phyloP scores from a whole-genome alignment of 1,140 invertebrate species.

The Drosophila sproati region DNA sequence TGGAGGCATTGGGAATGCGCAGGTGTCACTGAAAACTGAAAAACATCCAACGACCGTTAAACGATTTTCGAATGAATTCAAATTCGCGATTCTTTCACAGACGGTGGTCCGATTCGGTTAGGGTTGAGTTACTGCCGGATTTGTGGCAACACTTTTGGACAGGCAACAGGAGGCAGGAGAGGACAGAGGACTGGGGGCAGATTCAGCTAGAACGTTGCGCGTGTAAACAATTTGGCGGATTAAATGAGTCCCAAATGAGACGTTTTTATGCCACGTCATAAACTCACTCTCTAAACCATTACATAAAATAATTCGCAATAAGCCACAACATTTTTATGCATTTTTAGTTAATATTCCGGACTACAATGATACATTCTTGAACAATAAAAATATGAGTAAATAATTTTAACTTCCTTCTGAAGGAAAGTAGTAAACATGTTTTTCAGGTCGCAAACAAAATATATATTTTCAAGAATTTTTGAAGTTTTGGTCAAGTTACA shows the following conservation, averaged over 20 bases:
- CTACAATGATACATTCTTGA: too few relatives aligned
- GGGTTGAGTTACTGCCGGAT: not conserved
- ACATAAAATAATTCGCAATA: conserved; percentile 19
- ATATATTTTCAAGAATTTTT: not conserved
- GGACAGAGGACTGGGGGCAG: not conserved
- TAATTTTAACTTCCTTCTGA: too few relatives aligned
- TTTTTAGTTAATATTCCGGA: not conserved
- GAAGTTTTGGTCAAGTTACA: not conserved
- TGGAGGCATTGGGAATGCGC: conserved; percentile 60
- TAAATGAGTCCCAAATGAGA: conserved; percentile 81
- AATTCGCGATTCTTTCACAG: conserved; percentile 70
- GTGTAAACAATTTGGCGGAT: conserved; percentile 78
- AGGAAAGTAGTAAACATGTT: too few relatives aligned
- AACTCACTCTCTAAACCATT: conserved; percentile 52
- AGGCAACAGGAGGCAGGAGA: not conserved
- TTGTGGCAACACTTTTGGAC: not conserved
- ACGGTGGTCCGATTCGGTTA: conserved; percentile 20
- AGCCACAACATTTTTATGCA: conserved; percentile 5
- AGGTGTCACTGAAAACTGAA: conserved; percentile 58
- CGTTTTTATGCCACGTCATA: conserved; percentile 75
- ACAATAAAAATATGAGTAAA: too few relatives aligned
- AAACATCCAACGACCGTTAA: conserved; percentile 68
- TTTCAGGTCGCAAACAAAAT: too few relatives aligned
- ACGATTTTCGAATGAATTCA: conserved; percentile 81
- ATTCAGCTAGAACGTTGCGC: conserved; percentile 31